phyloP scores from a whole-genome alignment of 2,888 invertebrate species.

The Euplexia lucipara region DNA sequence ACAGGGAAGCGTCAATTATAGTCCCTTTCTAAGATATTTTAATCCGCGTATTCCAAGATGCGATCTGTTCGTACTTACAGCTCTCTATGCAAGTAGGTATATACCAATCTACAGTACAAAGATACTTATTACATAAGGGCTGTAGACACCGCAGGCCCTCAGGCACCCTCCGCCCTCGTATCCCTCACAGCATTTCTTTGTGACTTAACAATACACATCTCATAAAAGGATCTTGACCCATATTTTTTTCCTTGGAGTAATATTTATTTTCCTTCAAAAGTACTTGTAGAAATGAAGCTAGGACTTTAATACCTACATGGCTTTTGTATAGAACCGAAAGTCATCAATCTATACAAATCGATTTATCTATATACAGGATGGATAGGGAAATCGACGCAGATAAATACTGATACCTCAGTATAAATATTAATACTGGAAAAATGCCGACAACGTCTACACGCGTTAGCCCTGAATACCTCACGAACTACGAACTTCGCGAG shows the following conservation, averaged over 20 bases:
- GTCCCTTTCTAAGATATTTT: no score
- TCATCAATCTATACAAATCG: no score
- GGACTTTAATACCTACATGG: neutral
- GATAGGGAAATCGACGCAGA: no score
- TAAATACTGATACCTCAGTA: no score
- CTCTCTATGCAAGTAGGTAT: neutral
- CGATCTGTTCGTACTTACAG: neutral
- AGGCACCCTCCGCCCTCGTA: slow-evolving; percentile 36
- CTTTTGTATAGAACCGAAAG: no score
- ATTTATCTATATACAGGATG: no score
- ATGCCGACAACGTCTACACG: no score
- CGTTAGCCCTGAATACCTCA: no score
- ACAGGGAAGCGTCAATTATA: no score
- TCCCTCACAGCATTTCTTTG: slow-evolving; percentile 53
- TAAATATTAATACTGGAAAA: no score
- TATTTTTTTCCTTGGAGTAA: slow-evolving; percentile 27
- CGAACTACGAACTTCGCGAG: no score
- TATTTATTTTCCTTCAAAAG: slow-evolving; percentile 14
- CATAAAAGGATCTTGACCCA: slow-evolving; percentile 50
- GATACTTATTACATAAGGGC: slow-evolving; percentile 23
- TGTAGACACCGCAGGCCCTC: slow-evolving; percentile 22
- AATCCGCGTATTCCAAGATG: no score
- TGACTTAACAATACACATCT: slow-evolving; percentile 52
- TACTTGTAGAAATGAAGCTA: slow-evolving; percentile 1
- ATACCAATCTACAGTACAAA: neutral